These are phyloP conservation scores for Hirtodrosophila histrioides DNA, from an alignment of 2,888 invertebrate genomes.

Conservation along the genomic window DNA sequence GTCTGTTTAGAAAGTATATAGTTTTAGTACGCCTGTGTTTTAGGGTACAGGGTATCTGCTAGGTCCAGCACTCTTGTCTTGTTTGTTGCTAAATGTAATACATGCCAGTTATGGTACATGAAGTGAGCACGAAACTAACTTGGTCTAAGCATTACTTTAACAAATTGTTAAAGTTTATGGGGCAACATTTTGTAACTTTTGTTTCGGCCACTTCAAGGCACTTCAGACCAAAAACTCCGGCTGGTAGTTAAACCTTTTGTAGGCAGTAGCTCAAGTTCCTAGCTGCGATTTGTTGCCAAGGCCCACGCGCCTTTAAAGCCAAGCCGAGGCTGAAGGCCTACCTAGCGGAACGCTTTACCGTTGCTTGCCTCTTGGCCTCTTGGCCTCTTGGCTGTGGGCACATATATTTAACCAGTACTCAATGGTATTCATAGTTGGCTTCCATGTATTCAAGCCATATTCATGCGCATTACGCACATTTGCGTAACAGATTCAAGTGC, in stretches of 20 bases:
- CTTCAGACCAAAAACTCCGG: conserved; percentile 38
- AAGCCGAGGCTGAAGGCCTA: conserved; percentile 42
- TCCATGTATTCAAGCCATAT: conserved; percentile 60
- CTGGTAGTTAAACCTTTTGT: conserved; percentile 38
- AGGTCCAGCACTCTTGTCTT: too few species aligned
- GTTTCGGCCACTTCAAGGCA: conserved; percentile 64
- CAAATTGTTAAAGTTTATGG: conserved; percentile 64
- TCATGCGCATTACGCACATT: conserved; percentile 78
- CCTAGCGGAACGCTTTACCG: conserved; percentile 63
- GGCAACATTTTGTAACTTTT: conserved; percentile 62
- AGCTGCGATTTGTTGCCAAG: conserved; percentile 56
- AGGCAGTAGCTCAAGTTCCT: conserved; percentile 72
- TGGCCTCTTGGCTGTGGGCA: conserved; percentile 50
- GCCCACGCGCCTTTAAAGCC: conserved; percentile 62
- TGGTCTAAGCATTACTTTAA: conserved; percentile 37
- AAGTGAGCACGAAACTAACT: conserved; percentile 39
- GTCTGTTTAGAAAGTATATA: too few species aligned
- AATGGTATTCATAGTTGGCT: conserved; percentile 18
- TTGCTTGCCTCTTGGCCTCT: conserved; percentile 35
- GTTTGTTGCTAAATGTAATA: too few species aligned
- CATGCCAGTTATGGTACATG: conserved; percentile 9
- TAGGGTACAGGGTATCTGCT: too few species aligned
- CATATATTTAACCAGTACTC: conserved; percentile 2
- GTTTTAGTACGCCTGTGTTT: too few species aligned
- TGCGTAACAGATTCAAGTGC: conserved; percentile 77